Evolutionary conservation across 2,797 vertebrate genomes (phyloP).

Genomic region (Hyperoplus immaculatus): DNA sequence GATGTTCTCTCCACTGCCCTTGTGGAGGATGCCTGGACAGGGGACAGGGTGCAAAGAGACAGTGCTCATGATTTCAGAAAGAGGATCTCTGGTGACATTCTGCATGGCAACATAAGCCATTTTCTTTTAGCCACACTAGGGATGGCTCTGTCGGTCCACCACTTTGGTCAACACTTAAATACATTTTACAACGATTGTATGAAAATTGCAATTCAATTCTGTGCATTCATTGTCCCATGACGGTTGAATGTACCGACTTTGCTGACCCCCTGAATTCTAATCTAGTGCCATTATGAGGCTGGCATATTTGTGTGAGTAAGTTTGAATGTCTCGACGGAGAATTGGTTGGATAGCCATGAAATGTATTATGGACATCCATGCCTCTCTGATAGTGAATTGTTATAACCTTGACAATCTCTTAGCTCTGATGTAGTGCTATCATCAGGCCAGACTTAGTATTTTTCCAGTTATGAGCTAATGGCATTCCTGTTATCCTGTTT

Average conservation of each 20-base stretch:
- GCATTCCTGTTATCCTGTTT: background rate
- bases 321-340: background rate
- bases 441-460: background rate
- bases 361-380: background rate
- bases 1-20: slow-evolving; percentile 97
- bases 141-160: background rate
- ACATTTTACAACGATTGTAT: background rate
- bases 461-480: background rate
- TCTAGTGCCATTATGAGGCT: background rate
- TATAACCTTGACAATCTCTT: background rate
- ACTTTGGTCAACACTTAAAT: background rate
- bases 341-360: background rate
- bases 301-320: background rate
- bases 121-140: background rate
- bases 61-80: background rate
- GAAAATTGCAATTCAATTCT: background rate
- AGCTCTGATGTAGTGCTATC: background rate
- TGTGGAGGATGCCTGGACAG: slow-evolving; percentile 94
- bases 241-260: background rate
- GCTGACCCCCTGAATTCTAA: background rate
- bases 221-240: background rate
- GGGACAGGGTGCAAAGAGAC: background rate
- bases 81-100: background rate
- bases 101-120: background rate
- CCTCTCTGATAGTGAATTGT: background rate